Evolutionary conservation across 2,888 invertebrate genomes (phyloP).

Genomic region (Cyclophora albipunctata): DNA sequence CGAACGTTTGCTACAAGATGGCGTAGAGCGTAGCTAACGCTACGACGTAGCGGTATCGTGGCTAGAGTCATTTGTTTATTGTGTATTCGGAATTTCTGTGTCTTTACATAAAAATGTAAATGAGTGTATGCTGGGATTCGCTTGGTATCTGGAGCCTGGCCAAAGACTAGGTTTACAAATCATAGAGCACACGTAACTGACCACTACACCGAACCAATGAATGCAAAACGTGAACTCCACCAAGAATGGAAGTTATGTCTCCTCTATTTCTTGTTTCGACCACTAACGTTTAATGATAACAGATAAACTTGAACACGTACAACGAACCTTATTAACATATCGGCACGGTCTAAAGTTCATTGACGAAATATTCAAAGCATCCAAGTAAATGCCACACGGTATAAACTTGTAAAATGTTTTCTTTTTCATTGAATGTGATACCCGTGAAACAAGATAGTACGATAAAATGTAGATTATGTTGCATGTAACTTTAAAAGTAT

Average conservation of each 20-base stretch:
- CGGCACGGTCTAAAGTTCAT: too few species aligned
- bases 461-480: constrained; percentile 8
- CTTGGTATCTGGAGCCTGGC: constrained; percentile 12
- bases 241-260: constrained; percentile 14
- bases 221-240: constrained; percentile 5
- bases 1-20: too few species aligned
- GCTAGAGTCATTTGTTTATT: too few species aligned
- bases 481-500: constrained; percentile 9
- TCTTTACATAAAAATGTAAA: constrained; percentile 3
- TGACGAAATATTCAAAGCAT: background rate
- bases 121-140: background rate
- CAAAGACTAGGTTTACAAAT: constrained; percentile 19
- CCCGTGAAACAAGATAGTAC: constrained; percentile 2
- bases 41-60: too few species aligned
- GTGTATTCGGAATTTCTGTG: background rate
- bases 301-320: too few species aligned
- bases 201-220: constrained; percentile 5
- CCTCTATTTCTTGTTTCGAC: constrained; percentile 2
- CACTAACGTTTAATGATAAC: background rate
- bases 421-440: background rate
- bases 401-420: constrained; percentile 1
- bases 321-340: too few species aligned
- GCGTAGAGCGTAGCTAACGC: too few species aligned
- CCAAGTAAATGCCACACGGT: constrained; percentile 1
- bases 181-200: constrained; percentile 13